phyloP scores from a whole-genome alignment of 2,888 invertebrate species.

The Phyllotreta striolata region DNA sequence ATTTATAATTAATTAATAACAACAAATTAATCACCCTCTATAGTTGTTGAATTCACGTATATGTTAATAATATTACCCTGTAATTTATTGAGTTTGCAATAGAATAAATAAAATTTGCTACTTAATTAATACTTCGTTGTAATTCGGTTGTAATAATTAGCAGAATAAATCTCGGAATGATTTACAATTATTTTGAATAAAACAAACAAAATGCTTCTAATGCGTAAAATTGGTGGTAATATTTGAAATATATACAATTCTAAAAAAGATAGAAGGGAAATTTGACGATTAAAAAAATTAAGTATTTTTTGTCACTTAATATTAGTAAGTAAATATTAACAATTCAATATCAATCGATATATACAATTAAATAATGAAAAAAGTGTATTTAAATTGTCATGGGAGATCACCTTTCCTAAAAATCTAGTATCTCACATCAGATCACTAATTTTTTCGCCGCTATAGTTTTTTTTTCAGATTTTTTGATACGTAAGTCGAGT shows the following conservation, averaged over 20 bases:
- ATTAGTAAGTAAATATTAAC: slow-evolving; percentile 25
- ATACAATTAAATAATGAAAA: slow-evolving; percentile 41
- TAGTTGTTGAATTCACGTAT: too few relatives aligned
- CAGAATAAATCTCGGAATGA: slow-evolving; percentile 3
- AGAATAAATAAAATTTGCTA: too few relatives aligned
- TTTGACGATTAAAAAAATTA: slow-evolving; percentile 44
- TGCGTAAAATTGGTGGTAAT: slow-evolving; percentile 36
- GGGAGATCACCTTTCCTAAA: slow-evolving; percentile 57
- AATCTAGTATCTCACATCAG: slow-evolving; percentile 52
- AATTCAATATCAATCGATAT: slow-evolving; percentile 30
- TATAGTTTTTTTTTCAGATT: slow-evolving; percentile 38
- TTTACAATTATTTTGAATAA: slow-evolving; percentile 39
- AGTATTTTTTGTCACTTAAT: slow-evolving; percentile 41
- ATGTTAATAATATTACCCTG: too few relatives aligned
- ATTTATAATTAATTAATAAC: too few relatives aligned
- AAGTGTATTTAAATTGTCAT: slow-evolving; percentile 53
- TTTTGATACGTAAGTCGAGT: slow-evolving; percentile 37
- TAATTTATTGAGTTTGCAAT: too few relatives aligned
- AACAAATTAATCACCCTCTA: too few relatives aligned
- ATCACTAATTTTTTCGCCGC: slow-evolving; percentile 50
- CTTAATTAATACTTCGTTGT: too few relatives aligned
- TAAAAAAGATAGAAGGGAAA: slow-evolving; percentile 39
- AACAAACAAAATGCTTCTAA: slow-evolving; percentile 56
- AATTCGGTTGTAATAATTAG: too few relatives aligned
- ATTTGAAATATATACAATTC: slow-evolving; percentile 48